Percentiles rank a stretch among this genome's conserved stretches.
Evolutionary conservation across 2,888 invertebrate species (phyloP).

Genomic region (Scrobipalpa atriplicella): DNA sequence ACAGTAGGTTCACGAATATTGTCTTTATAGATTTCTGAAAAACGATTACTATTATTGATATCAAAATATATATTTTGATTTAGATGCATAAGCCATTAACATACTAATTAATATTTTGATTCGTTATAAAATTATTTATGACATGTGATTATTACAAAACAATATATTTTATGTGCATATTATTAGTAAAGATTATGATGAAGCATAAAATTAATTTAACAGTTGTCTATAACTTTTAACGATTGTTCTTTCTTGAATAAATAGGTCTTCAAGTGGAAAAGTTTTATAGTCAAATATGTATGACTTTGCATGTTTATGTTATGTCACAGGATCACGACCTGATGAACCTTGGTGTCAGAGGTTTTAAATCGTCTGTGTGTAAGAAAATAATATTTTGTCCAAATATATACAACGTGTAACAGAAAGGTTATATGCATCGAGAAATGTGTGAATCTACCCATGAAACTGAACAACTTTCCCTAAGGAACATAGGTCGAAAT

Average conservation of each 20-base stretch:
- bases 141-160: not conserved
- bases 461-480: too few species aligned
- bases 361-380: too few species aligned
- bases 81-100: not conserved
- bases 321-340: too few species aligned
- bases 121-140: not conserved
- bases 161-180: constrained; percentile 29
- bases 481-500: too few species aligned
- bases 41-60: too few species aligned
- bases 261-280: not conserved
- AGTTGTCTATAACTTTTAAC: not conserved
- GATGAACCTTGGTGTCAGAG: too few species aligned
- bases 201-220: not conserved
- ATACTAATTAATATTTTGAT: not conserved
- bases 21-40: too few species aligned
- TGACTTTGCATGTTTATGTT: not conserved
- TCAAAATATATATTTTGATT: too few species aligned
- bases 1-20: not conserved
- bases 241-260: not conserved
- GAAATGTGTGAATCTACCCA: too few species aligned
- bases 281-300: not conserved
- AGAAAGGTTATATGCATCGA: too few species aligned
- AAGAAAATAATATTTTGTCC: too few species aligned
- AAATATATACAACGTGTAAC: too few species aligned
- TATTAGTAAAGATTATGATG: constrained; percentile 1